Base-by-base conservation (phyloP, 2,888 invertebrate species). In the Troides aeacus region DNA sequence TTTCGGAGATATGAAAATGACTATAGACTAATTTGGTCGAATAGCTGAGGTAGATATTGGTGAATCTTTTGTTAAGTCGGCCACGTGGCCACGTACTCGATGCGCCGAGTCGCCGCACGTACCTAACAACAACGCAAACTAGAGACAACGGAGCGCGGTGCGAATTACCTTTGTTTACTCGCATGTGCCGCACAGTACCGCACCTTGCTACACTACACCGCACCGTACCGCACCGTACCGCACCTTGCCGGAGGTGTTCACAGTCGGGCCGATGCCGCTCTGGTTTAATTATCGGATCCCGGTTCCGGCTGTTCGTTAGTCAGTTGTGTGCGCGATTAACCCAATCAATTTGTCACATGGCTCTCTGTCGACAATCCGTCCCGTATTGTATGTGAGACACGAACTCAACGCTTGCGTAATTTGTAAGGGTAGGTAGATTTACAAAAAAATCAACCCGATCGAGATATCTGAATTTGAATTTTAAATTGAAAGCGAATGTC, bases 301-400 rank as follows among this genome's bases (percentile, higher is more conserved):
- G 70, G 71, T 71, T 67, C 72, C 71, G 73, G 68, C 73, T 73
- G 73, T 74, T 74, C 76, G 75, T 74, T 76, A 74, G 75, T 74
- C 74, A 74, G 72, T 74, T 72, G 71, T 74, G 72, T 72, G 68
- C 73, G 73, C 75, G 75, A 76, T 76, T 76, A 76, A 75, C 75
- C 74, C 75, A 75, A 76, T 76, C 76, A 76, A 76, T 76, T 76
- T 74, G 74, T 76, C 75, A 74, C 67, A 65, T 62, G 58, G 62
- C 57, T 70, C 64, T 60, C 66, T 72, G 68, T 69, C 71, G 71
- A 72, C 70, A 69, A 69, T 66, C 71, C 62, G 56, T 62, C 62
- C 66, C 53, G 59, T 53, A 62, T 66, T 66, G 69, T 69, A 66
- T 64, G 65, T 56, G 70, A 66, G 66, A 67, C 69, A 50, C 64